Evolutionary conservation across 1,140 invertebrate species (phyloP).

Genomic region (Ceratina japonica): DNA sequence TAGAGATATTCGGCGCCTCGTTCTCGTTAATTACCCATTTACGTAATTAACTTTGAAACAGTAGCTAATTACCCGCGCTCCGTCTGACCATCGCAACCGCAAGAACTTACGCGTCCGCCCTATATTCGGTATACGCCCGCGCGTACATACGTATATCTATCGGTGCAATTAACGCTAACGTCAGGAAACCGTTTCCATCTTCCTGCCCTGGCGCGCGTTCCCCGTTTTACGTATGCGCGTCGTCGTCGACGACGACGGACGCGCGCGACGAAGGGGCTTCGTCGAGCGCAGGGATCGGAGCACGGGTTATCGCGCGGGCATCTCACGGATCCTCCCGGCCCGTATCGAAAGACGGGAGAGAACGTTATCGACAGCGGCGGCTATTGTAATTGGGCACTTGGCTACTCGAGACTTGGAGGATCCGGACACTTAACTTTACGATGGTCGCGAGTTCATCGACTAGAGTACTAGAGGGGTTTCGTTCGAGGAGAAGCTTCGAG

Average conservation of each 20-base stretch:
- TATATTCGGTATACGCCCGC: background rate
- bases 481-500: conserved; percentile 35
- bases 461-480: conserved; percentile 25
- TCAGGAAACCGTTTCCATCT: background rate
- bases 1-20: background rate
- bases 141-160: too few species aligned
- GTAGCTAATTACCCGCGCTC: background rate
- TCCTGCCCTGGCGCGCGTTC: background rate
- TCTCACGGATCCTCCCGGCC: too few species aligned
- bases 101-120: background rate
- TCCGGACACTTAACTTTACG: conserved; percentile 48
- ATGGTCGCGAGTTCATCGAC: conserved; percentile 44
- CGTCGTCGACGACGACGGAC: too few species aligned
- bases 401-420: conserved; percentile 22
- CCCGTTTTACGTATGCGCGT: background rate
- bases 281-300: background rate
- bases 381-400: conserved; percentile 50
- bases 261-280: too few species aligned
- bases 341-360: background rate
- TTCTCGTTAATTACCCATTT: background rate
- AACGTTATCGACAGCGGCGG: conserved; percentile 37
- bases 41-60: conserved; percentile 8
- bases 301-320: background rate
- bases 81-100: conserved; percentile 12
- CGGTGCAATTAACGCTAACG: background rate